Base-by-base conservation (phyloP, 2,797 vertebrate genomes). In the Micropoecilia bifurca region DNA sequence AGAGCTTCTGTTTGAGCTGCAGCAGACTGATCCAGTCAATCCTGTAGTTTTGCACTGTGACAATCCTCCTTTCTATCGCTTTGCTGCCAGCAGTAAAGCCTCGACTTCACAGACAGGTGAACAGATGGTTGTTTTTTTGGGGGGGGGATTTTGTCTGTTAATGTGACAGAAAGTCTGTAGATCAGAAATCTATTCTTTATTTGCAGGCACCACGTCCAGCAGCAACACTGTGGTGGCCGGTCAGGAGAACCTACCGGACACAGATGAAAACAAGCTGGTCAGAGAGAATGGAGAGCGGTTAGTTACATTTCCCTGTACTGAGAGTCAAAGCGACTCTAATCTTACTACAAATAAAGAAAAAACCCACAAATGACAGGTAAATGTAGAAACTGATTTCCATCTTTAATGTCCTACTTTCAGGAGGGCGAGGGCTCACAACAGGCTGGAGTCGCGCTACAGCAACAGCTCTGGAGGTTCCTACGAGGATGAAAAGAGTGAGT, bases 401-500 rank as follows among this genome's bases (percentile, higher is more conserved):
- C 80, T 80, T 76, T 59, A 47, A 43, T 84, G 48, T 6, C 1
- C 43, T 80, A 87, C 0, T 89, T 7, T 69, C 78, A 90, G 77
- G 84, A 98, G 98, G 95, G 95, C 97, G 81, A 97, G 97, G 91
- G 97, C 97, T 81, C 99, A 99, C 89, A 98, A 97, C 53, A 97
- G 98, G 39, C 96, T 99, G 59, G 99, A 99, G 90, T 99, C 98
- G 33, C 97, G 98, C 85, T 99, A 99, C 94, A 99, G 99, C 92
- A 99, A 99, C 92, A 99, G 99, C 91, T 99, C 99, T 0, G 98
- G 99, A 90, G 98, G 99, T 73, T 99, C 99, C 3, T 99, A 99
- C 0, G 99, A 99, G 79, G 99, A 99, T 73, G 99, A 99, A 86
- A 99, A 99, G 95, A 97, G 99, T 99, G 93, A 96, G 98, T 95